These are phyloP conservation scores for Umimayanthus chanpuru DNA, from an alignment of 92 coral and sea anemone genomes.

Conservation along the genomic window DNA sequence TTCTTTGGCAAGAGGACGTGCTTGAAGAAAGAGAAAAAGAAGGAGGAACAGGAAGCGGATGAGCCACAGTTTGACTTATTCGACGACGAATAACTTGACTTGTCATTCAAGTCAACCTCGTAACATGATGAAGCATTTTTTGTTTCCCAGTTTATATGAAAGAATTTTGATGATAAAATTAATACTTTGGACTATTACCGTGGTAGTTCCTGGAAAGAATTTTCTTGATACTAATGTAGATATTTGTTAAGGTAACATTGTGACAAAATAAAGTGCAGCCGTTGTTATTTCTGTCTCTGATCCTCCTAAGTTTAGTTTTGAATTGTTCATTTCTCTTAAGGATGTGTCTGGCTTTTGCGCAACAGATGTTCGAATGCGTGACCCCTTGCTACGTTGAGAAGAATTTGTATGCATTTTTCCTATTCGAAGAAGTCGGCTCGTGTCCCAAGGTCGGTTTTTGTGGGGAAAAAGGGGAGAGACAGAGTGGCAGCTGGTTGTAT, in stretches of 20 bases:
- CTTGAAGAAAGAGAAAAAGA: not conserved
- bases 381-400: no score
- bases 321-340: not conserved
- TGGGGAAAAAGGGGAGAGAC: no score
- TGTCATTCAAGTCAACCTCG: not conserved
- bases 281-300: no score
- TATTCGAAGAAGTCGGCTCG: no score
- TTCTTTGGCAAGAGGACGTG: not conserved
- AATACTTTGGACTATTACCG: not conserved
- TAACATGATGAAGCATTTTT: not conserved
- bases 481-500: no score
- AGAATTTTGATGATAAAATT: no score
- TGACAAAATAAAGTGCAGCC: not conserved
- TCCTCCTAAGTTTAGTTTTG: no score
- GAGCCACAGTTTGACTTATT: not conserved
- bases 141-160: not conserved
- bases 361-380: no score
- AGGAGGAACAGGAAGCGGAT: not conserved
- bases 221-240: not conserved
- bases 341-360: not conserved
- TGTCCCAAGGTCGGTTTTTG: no score
- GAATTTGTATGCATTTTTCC: no score
- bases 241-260: no score
- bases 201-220: not conserved
- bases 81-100: not conserved